Evolutionary conservation across 1,140 invertebrate species (phyloP).

Genomic region (Drosophila kepulauana): DNA sequence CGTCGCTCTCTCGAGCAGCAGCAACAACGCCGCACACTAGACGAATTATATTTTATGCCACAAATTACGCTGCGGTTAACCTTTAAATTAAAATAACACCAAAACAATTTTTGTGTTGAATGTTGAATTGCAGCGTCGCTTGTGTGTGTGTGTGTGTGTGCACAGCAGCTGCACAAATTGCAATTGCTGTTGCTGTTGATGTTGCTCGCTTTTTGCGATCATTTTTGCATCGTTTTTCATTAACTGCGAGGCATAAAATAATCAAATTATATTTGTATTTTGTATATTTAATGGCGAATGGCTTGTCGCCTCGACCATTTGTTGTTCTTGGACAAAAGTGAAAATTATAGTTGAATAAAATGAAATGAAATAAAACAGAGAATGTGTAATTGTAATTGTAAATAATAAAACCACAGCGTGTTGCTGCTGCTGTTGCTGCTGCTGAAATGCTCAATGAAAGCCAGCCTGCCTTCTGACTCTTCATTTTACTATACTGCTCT

Average conservation of each 20-base stretch:
- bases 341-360: conserved; percentile 58
- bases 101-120: conserved; percentile 79
- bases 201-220: conserved; percentile 20
- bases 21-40: conserved; percentile 45
- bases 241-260: conserved; percentile 76
- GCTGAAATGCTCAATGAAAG: conserved; percentile 29
- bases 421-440: conserved; percentile 4
- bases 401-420: conserved; percentile 77
- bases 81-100: conserved; percentile 84
- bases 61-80: conserved; percentile 83
- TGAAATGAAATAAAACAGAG: conserved; percentile 49
- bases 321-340: conserved; percentile 49
- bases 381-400: conserved; percentile 68
- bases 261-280: conserved; percentile 73
- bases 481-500: not conserved
- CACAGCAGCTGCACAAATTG: conserved; percentile 76
- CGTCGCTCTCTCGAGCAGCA: conserved; percentile 19
- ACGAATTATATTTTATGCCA: conserved; percentile 84
- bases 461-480: conserved; percentile 1
- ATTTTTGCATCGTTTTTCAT: conserved; percentile 50
- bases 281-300: conserved; percentile 41
- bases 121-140: conserved; percentile 57
- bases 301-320: conserved; percentile 62
- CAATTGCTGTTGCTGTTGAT: conserved; percentile 50
- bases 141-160: conserved; percentile 14